A percentile compares a stretch with the other conserved stretches of the same genome.
These are phyloP conservation scores for Merluccius polli DNA, from an alignment of 2,797 vertebrate genomes.

Conservation along the genomic window DNA sequence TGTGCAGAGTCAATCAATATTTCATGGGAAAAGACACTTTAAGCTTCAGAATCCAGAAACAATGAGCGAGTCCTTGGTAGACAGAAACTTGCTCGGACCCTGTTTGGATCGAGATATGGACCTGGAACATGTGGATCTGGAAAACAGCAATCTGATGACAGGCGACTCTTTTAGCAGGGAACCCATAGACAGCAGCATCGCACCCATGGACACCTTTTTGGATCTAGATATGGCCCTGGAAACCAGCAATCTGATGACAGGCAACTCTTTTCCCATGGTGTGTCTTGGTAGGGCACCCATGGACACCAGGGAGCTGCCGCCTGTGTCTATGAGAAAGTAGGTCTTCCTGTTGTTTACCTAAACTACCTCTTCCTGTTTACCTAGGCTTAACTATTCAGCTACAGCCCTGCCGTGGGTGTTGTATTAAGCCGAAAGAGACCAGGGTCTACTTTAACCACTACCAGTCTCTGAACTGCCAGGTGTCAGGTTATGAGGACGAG, in stretches of 20 bases:
- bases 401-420: background rate
- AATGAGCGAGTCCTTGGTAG: background rate
- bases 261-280: too few relatives aligned
- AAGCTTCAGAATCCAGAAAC: background rate
- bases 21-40: constrained; percentile 1
- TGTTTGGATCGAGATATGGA: background rate
- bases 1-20: background rate
- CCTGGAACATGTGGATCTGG: background rate
- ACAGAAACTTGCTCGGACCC: background rate
- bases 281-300: too few relatives aligned
- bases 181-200: too few relatives aligned
- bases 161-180: too few relatives aligned
- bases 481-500: background rate
- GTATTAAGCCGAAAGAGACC: background rate
- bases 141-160: background rate
- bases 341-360: background rate
- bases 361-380: background rate
- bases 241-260: too few relatives aligned
- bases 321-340: too few relatives aligned
- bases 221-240: too few relatives aligned
- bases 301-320: too few relatives aligned
- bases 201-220: too few relatives aligned
- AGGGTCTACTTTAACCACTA: background rate
- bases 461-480: background rate
- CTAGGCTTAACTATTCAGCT: background rate